phyloP scores from a whole-genome alignment of 2,888 invertebrate species.

The Phorcus lineatus region DNA sequence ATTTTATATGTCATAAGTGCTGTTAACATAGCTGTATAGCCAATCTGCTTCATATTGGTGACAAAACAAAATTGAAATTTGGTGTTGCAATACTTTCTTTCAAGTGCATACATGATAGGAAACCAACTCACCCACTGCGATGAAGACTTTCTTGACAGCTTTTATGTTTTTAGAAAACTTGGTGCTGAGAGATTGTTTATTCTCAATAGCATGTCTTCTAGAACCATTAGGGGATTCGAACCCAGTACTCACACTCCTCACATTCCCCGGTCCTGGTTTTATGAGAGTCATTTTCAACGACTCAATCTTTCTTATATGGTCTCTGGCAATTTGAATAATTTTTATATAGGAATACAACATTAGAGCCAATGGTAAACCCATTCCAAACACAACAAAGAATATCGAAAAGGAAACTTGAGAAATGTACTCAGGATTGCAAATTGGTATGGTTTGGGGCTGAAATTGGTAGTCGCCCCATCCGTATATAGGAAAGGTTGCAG shows the following conservation, averaged over 20 bases:
- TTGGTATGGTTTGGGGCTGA: conserved; percentile 57
- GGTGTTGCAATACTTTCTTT: no score
- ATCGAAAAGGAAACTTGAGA: conserved; percentile 37
- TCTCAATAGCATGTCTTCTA: neutral
- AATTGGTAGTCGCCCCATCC: conserved; percentile 65
- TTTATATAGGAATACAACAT: conserved; percentile 47
- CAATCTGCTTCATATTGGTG: no score
- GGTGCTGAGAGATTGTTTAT: neutral
- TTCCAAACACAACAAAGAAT: conserved; percentile 43
- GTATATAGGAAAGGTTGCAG: conserved; percentile 52
- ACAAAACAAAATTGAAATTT: no score
- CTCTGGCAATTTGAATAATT: conserved; percentile 47
- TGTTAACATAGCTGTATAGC: no score
- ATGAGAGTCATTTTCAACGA: conserved; percentile 39
- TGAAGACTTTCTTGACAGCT: conserved; percentile 48
- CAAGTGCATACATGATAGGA: neutral
- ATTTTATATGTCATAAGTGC: no score
- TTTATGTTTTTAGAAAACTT: conserved; percentile 41
- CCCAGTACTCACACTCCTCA: neutral
- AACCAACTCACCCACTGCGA: conserved; percentile 47
- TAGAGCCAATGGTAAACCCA: conserved; percentile 43
- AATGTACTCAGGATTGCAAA: conserved; percentile 51
- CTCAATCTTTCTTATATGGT: conserved; percentile 44
- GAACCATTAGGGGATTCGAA: neutral
- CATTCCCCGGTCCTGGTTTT: neutral